Base-by-base conservation (phyloP, 2,888 invertebrate species). In the Scaptomyza reducta region DNA sequence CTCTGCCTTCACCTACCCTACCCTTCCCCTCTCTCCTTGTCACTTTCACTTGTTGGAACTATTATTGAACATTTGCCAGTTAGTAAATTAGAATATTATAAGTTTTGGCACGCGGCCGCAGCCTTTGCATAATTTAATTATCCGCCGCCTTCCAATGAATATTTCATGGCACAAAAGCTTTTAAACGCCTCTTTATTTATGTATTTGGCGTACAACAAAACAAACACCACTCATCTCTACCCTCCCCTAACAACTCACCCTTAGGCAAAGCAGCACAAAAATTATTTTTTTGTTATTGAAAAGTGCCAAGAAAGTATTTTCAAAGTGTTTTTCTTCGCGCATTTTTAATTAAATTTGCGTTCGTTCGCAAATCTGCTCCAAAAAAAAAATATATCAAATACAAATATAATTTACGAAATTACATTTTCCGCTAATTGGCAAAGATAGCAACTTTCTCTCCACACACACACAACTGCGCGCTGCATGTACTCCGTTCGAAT, bases 11-110 rank as follows among this genome's bases (percentile, higher is more conserved):
- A n/a, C n/a, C n/a, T n/a, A 22, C 3, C 22, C 22, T 22, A 22
- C 22, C 9, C 0, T n/a, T 1, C 1, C n/a, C 3, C 10, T 11
- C 41, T 33, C 5, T n/a, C n/a, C n/a, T n/a, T 53, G 40, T 49
- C 51, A 44, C 45, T 66, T 59, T 66, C 51, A 44, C 41, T 45
- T 56, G 41, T 35, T 14, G 57, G 9, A 67, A 74, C 74, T 74
- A 74, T 74, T 73, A 82, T 87, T 87, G 87, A 87, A 82, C 67
- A 61, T 63, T 80, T 84, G 86, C 87, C 87, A 86, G 86, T 73
- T 81, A 61, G 59, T 77, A 81, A 86, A 80, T 82, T 79, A 74
- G 77, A 77, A 76, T 73, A 86, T 82, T 82, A 71, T 77, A 76
- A 79, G 73, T 86, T 86, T 80, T 85, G 84, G 84, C 84, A 84